Base-by-base conservation (phyloP, 1,140 invertebrate species). In the Drosophila azteca region DNA sequence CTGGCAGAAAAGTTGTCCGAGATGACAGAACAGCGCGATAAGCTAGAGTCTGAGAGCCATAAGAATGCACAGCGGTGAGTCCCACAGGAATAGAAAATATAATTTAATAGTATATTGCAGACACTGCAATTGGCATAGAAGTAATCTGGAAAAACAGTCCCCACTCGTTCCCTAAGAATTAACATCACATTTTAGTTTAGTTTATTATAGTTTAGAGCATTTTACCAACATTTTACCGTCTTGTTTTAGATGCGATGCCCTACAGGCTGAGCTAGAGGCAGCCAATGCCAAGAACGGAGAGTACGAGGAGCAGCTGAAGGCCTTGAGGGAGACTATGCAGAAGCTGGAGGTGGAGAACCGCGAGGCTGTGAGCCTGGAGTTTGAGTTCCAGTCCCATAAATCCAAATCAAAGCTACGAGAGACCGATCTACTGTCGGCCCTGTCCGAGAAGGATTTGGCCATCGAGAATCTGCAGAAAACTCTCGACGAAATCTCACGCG, bases 331-430 rank as follows among this genome's bases (percentile, higher is more conserved):
- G 41, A 81, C 57, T 7, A 60, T 79, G 9, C 48, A 79, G 15
- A 72, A 58, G 39, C 59, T 92, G 67, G 85, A 88, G 29, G 50
- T 90, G 52, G 91, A 92, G 74, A 89, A 90, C 51, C 82, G 85
- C 43, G 70, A 80, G 11, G 71, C 81, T 3, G 65, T 87, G 17
- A 83, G 79, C 59, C 48, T 92, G n/a, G 78, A 92, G 43, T 92
- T 89, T 69, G 70, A 92, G 77, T 90, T 82, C 48, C 53, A 91
- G 44, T 69, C 63, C 8, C 75, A 77, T 26, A 81, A 90, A 57
- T 61, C 61, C 3, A 90, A 87, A 53, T 70, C 79, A 20, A 80
- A 83, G 50, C 66, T 57, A 11, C 74, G 92, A 0, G 91, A 92
- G 67, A 72, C 69, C 5, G 92, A 92, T 53, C 57, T 92, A 2